phyloP scores from a whole-genome alignment of 2,797 vertebrate species.

The Heterohyrax brucei region DNA sequence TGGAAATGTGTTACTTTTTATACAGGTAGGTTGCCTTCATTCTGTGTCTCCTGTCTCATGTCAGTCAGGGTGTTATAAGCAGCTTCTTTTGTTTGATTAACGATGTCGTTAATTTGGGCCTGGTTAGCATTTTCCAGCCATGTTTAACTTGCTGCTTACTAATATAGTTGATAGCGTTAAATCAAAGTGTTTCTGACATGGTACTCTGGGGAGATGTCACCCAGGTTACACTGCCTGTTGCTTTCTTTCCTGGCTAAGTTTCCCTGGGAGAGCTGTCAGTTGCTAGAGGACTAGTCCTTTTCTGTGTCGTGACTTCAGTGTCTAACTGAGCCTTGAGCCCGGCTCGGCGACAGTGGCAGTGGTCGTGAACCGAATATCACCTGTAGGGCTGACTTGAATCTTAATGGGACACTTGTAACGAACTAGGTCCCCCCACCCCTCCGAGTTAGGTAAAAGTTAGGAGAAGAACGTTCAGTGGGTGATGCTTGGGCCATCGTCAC shows the following conservation, averaged over 20 bases:
- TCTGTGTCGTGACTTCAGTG: neutral
- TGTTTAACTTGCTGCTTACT: neutral
- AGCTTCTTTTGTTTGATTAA: neutral
- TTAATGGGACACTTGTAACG: neutral
- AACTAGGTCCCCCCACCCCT: neutral
- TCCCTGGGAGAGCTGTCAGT: constrained; percentile 47
- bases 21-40: neutral
- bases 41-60: neutral
- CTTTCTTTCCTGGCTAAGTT: constrained; percentile 9
- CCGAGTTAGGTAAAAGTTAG: neutral
- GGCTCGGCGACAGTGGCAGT: too few relatives aligned
- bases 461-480: neutral
- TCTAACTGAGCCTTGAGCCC: neutral
- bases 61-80: neutral
- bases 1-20: neutral
- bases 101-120: neutral
- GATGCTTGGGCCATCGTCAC: neutral
- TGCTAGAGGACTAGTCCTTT: neutral
- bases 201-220: neutral
- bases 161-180: neutral
- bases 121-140: constrained; percentile 27
- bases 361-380: too few relatives aligned
- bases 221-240: neutral
- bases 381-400: neutral
- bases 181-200: neutral